Conservation (phyloP, 2,888 invertebrate species). For the Lottia gigantea region DNA sequence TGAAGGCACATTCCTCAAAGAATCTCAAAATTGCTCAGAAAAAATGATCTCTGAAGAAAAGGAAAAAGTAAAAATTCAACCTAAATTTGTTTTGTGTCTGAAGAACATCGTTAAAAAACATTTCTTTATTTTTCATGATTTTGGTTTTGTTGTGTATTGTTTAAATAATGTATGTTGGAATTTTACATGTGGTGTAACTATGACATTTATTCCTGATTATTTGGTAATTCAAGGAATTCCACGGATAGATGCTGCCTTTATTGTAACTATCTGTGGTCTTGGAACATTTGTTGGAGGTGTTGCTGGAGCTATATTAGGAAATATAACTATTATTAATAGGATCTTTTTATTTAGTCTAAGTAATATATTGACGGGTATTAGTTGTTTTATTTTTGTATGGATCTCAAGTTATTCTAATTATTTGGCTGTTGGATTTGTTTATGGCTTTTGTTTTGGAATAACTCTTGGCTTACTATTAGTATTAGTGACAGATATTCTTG, state of each 20-base stretch:
- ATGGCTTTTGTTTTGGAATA: conserved; percentile 52
- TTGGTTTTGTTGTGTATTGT: conserved; percentile 50
- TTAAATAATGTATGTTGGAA: conserved; percentile 60
- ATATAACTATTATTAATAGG: conserved; percentile 41
- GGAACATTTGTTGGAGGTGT: conserved; percentile 51
- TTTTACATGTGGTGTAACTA: conserved; percentile 40
- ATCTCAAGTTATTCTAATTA: conserved; percentile 13
- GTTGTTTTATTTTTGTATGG: conserved; percentile 33
- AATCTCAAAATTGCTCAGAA: conserved; percentile 9
- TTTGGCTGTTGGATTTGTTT: conserved; percentile 28
- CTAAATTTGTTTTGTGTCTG: background rate
- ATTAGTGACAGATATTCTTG: conserved; percentile 52
- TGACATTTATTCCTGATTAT: conserved; percentile 51
- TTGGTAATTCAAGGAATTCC: conserved; percentile 38
- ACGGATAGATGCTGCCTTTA: conserved; percentile 40
- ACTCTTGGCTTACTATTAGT: conserved; percentile 54
- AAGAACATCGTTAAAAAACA: conserved; percentile 10
- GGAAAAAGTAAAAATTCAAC: conserved; percentile 8
- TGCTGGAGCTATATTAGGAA: conserved; percentile 51
- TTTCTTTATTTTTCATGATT: conserved; percentile 30
- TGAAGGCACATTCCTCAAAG: background rate
- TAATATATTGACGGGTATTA: conserved; percentile 42
- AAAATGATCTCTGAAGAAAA: conserved; percentile 1
- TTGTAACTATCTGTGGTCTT: conserved; percentile 40
- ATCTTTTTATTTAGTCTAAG: conserved; percentile 41